Evolutionary conservation across 2,113 vertebrate species (phyloP), one percentile per base, ranked within the genome.

Genomic region (Gnathonemus longibarbis): DNA sequence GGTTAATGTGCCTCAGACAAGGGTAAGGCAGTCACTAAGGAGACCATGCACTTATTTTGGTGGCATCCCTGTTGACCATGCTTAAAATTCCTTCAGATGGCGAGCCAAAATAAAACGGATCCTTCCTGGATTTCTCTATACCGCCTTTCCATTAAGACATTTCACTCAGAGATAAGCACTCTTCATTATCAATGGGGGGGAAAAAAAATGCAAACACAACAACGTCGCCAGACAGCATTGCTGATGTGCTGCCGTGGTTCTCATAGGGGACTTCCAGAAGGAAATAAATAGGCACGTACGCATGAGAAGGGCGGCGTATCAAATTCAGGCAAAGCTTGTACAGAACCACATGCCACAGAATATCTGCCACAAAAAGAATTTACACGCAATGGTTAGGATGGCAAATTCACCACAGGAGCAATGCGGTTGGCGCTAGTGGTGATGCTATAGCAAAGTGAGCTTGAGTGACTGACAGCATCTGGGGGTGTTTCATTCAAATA

Each of bases 361-460:
- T 89, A 50, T 48, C 45, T 45, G 70, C 48, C 88, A 45, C 9
- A 89, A 56, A 46, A 88, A 88, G 62, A 42, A 70, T 53, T 52
- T 50, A 89, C 66, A 80, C 19, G 7, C 5, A 49, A 27, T 70
- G 48, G 88, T 50, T 52, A 52, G 11, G 50, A 84, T 31, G 88
- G n/a, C 35, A 84, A 89, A 84, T 56, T 56, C 31, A 48, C 48
- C 46, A 83, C 3, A 84, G 70, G 10, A 84, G 42, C 2, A 52
- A 35, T 80, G 46, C 7, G 49, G 49, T 35, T 53, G 10, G 15
- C n/a, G 2, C 49, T 39, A 31, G 9, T 50, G 52, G 88, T 42
- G 19, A 19, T 21, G 48, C 13, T 80, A 42, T 49, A 89, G 17
- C 5, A n/a, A 83, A 9, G 13, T 52, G 70, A 1, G 46, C 46